Conservation (phyloP, 1,140 invertebrate species). For the Ericerus pela region DNA sequence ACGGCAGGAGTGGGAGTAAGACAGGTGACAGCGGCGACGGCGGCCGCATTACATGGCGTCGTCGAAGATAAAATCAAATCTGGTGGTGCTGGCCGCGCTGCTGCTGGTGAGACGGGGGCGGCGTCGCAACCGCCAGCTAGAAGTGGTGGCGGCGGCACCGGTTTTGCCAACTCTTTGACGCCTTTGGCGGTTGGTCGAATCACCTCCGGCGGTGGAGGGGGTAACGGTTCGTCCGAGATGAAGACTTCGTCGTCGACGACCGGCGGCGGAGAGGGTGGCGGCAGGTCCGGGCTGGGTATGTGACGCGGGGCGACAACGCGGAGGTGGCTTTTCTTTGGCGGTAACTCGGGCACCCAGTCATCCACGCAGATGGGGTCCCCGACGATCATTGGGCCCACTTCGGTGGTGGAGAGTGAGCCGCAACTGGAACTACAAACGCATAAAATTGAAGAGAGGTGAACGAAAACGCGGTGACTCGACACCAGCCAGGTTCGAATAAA, state of each 20-base stretch:
- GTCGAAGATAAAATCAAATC: too few relatives aligned
- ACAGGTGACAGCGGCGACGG: too few relatives aligned
- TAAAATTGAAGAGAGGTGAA: too few relatives aligned
- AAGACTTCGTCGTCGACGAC: conserved; percentile 30
- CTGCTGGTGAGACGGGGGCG: background rate
- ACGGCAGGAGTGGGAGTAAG: too few relatives aligned
- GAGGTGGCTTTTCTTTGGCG: conserved; percentile 59
- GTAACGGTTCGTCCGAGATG: conserved; percentile 50
- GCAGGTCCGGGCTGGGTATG: conserved; percentile 20
- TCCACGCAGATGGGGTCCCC: conserved; percentile 48
- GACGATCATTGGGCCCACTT: conserved; percentile 44
- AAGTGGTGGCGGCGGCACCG: background rate
- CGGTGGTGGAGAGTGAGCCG: conserved; percentile 41
- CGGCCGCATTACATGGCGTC: too few relatives aligned
- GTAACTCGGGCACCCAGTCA: conserved; percentile 54
- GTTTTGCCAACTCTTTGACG: background rate
- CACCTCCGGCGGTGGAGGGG: conserved; percentile 48
- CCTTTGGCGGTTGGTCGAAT: conserved; percentile 9
- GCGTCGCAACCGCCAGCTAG: background rate
- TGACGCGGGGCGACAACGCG: conserved; percentile 16
- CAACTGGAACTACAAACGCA: conserved; percentile 34
- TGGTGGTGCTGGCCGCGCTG: background rate
- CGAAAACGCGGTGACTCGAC: too few relatives aligned
- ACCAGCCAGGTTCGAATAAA: too few relatives aligned
- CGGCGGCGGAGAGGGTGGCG: conserved; percentile 28